Evolutionary conservation across 2,797 vertebrate species (phyloP).

Genomic region (Luscinia megarhynchos): DNA sequence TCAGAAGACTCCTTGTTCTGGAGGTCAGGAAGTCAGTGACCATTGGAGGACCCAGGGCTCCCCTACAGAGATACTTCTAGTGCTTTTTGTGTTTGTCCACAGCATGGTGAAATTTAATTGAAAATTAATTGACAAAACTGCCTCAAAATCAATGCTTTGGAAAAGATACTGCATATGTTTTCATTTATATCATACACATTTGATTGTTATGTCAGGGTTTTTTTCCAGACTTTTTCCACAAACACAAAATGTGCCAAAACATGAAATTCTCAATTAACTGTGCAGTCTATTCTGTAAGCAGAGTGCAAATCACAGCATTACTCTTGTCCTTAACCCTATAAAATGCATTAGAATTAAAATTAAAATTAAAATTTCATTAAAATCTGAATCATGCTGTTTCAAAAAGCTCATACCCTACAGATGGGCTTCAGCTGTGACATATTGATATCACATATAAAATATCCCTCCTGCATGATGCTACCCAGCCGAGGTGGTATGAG

Average conservation of each 20-base stretch:
- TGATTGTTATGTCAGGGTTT: neutral
- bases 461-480: neutral
- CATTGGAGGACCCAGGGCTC: neutral
- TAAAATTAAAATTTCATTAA: neutral
- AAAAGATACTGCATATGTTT: neutral
- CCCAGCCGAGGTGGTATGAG: accelerated
- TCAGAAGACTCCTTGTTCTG: neutral
- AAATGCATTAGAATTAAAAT: neutral
- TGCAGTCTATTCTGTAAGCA: neutral
- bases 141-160: neutral
- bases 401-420: neutral
- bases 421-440: neutral
- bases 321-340: neutral
- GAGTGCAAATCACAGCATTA: neutral
- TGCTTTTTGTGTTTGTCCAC: neutral
- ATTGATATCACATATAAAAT: accelerated
- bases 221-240: neutral
- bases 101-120: neutral
- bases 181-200: neutral
- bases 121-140: neutral
- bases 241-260: neutral
- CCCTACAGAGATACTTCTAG: neutral
- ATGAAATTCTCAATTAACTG: neutral
- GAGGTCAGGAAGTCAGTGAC: neutral
- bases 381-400: neutral